Base-by-base conservation (phyloP, 1,140 invertebrate species). In the Drosophila persimilis region DNA sequence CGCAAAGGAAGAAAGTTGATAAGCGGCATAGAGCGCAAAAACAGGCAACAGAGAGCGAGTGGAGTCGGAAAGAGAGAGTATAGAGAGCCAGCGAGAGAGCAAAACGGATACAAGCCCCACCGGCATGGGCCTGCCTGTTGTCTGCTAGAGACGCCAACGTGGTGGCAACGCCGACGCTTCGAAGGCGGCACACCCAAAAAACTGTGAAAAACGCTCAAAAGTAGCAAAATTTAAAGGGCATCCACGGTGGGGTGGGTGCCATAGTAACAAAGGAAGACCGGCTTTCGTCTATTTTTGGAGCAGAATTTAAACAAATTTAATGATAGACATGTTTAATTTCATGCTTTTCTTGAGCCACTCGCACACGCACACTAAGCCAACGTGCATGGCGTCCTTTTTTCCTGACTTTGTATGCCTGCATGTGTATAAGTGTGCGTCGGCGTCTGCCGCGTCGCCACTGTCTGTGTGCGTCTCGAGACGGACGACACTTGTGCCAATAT, bases 141-240 rank as follows among this genome's bases (percentile, higher is more conserved):
- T 46, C 65, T 69, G 65, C 51, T 69, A 77, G 55, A 73, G 59
- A 70, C 77, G 77, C 55, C 64, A 71, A 86, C 73, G 24, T 71
- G 77, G 81, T 86, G 81, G 81, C 81, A 86, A 86, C 81, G 81
- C 81, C 81, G 65, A 86, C 81, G 83, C 77, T 88, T 63, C 71
- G 62, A 80, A 85, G 74, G 81, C 81, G 81, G 81, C 81, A 85
- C 81, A 85, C 81, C 81, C 81, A 86, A 86, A 73, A 84, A 86
- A 86, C 67, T 81, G 61, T 69, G 53, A 80, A 85, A 81, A 77
- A 77, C 74, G 51, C 69, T 70, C 31, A 47, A 67, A 75, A 46
- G 44, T 75, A 55, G 51, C 51, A 29, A 75, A 75, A 75, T 70
- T 65, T 47, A 69, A 61, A 44, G n/a, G 31, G 52, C 11, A n/a